phyloP scores from a whole-genome alignment of 2,888 invertebrate species.

The Lamproptera curius region DNA sequence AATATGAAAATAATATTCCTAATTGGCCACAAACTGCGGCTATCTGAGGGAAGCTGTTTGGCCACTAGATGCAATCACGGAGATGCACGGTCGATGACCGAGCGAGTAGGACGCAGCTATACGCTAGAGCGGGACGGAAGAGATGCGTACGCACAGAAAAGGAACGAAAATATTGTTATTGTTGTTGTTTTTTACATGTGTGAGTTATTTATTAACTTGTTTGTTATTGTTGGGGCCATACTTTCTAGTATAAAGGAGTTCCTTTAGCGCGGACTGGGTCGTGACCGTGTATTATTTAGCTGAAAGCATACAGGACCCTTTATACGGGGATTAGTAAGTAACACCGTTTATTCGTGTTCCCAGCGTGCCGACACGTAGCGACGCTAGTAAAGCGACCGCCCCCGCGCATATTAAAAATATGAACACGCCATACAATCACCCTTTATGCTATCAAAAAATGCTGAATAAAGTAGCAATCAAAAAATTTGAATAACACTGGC shows the following conservation, averaged over 20 bases:
- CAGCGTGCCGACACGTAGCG: constrained; percentile 55
- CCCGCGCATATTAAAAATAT: constrained; percentile 15
- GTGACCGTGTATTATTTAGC: constrained; percentile 5
- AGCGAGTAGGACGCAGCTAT: constrained; percentile 49
- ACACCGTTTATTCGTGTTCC: constrained; percentile 54
- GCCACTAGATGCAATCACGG: constrained; percentile 75
- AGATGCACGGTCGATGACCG: constrained; percentile 74
- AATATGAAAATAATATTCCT: constrained; percentile 50
- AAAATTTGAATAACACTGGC: no score
- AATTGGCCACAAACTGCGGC: constrained; percentile 68
- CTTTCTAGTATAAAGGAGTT: constrained; percentile 1
- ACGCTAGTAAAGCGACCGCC: constrained; percentile 14
- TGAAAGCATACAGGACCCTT: constrained; percentile 40
- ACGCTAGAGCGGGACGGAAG: constrained; percentile 51
- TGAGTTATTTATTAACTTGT: constrained; percentile 38
- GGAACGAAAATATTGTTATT: constrained; percentile 73
- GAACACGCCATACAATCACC: constrained; percentile 3
- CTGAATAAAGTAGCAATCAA: no score
- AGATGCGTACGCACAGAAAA: constrained; percentile 75
- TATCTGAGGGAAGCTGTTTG: constrained; percentile 71
- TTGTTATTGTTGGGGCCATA: constrained; percentile 10
- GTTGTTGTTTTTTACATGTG: constrained; percentile 61
- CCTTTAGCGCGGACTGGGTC: no score
- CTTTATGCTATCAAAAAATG: no score
- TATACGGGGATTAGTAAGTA: constrained; percentile 46